phyloP scores from a whole-genome alignment of 2,797 vertebrate species.

The Ibycter americanus region DNA sequence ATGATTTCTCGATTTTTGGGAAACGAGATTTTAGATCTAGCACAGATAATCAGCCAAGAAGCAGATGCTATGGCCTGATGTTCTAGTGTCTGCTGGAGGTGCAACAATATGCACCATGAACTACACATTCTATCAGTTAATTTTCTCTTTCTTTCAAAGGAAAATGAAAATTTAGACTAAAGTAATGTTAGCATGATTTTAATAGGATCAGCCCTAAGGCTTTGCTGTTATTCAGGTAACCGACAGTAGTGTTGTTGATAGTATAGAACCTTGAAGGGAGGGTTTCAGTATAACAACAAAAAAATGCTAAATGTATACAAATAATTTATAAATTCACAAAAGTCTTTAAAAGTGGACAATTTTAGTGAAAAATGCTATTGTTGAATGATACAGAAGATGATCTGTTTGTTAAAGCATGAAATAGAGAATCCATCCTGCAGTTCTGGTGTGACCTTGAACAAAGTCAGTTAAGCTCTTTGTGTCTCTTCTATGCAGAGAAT shows the following conservation, averaged over 20 bases:
- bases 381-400: neutral
- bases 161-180: neutral
- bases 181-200: neutral
- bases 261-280: neutral
- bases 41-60: neutral
- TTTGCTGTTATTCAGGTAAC: neutral
- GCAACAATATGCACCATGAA: neutral
- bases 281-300: neutral
- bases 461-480: neutral
- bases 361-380: neutral
- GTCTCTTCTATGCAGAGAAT: neutral
- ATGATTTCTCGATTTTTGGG: neutral
- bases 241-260: neutral
- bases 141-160: neutral
- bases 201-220: neutral
- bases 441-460: neutral
- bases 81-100: neutral
- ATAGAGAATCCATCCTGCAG: neutral
- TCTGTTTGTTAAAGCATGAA: neutral
- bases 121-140: neutral
- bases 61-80: neutral
- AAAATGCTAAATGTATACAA: neutral
- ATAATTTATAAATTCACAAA: neutral
- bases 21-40: neutral
- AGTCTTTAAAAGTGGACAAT: neutral